phyloP scores from a whole-genome alignment of 2,113 vertebrate genomes.

The Pseudopodoces humilis region DNA sequence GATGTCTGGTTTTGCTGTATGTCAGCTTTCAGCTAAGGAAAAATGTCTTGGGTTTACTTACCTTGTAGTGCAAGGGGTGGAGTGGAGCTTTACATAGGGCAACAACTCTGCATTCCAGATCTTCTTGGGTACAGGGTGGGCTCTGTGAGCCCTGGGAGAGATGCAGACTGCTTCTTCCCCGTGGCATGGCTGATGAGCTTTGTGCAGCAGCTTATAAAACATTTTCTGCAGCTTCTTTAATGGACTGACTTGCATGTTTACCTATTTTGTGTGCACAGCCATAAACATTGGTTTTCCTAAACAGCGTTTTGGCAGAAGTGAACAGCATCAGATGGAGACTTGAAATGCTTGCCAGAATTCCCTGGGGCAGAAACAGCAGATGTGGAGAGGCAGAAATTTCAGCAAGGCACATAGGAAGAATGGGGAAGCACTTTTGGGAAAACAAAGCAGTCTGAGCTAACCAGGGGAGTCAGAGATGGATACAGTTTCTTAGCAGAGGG shows the following conservation, averaged over 20 bases:
- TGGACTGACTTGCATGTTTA: not conserved
- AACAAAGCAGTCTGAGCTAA: not conserved
- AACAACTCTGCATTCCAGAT: not conserved
- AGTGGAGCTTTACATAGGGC: not conserved
- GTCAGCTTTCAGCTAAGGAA: not conserved
- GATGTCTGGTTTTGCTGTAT: not conserved
- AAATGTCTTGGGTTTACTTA: not conserved
- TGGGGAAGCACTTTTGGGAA: not conserved
- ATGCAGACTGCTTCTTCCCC: not conserved
- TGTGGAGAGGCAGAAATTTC: not conserved
- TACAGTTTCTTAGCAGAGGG: not conserved
- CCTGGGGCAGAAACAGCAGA: not conserved
- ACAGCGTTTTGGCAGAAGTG: not conserved
- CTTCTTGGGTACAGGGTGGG: not conserved
- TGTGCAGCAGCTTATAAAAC: not conserved
- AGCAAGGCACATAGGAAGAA: not conserved
- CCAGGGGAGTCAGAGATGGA: not conserved
- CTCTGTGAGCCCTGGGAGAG: not conserved
- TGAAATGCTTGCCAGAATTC: not conserved
- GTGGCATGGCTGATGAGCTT: not conserved
- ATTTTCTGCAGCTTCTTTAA: not conserved
- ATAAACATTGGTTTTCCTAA: not conserved
- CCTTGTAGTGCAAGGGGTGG: rapidly evolving
- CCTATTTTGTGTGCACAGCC: not conserved
- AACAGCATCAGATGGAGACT: not conserved